Evolutionary conservation across 2,888 invertebrate species (phyloP), one percentile per base, ranked within the genome.

Genomic region (Sminthurinus aureus): DNA sequence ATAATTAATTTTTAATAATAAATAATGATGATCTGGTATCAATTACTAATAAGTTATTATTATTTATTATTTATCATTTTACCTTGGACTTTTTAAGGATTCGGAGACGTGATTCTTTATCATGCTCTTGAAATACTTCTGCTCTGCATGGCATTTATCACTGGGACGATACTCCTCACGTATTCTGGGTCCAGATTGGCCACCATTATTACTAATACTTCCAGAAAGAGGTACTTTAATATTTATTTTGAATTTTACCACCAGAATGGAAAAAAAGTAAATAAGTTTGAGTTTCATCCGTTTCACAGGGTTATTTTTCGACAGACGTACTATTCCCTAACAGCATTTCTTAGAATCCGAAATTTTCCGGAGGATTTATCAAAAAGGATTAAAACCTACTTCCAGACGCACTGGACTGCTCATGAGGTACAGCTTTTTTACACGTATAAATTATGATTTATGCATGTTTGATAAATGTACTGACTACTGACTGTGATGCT

Each of bases 191-290:
- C 87, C 0, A 87, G 84, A 58, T 78, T 88, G 18, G 84, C 87
- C 0, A 84, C 87, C 0, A 85, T 88, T n/a, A 67, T 88, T 18
- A 86, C 85, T 2, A 87, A 88, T 77, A 76, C 74, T 13, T 85
- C 86, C 80, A 66, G 86, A 58, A 64, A 84, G 73, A 79, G 88
- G 87, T n/a, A n/a, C n/a, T n/a, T 85, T 22, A 26, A n/a, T n/a
- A n/a, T n/a, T n/a, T n/a, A n/a, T n/a, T n/a, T n/a, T n/a, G n/a
- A n/a, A n/a, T n/a, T n/a, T n/a, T n/a, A n/a, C n/a, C n/a, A n/a
- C n/a, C n/a, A n/a, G n/a, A n/a, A n/a, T n/a, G n/a, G n/a, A n/a
- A n/a, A n/a, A n/a, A n/a, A n/a, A n/a, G n/a, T n/a, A n/a, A n/a
- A n/a, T n/a, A n/a, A n/a, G n/a, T n/a, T n/a, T n/a, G n/a, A n/a